A percentile compares a stretch with the other conserved stretches of the same genome.
phyloP scores from a whole-genome alignment of 2,888 invertebrate species.

The Nowickia ferox region DNA sequence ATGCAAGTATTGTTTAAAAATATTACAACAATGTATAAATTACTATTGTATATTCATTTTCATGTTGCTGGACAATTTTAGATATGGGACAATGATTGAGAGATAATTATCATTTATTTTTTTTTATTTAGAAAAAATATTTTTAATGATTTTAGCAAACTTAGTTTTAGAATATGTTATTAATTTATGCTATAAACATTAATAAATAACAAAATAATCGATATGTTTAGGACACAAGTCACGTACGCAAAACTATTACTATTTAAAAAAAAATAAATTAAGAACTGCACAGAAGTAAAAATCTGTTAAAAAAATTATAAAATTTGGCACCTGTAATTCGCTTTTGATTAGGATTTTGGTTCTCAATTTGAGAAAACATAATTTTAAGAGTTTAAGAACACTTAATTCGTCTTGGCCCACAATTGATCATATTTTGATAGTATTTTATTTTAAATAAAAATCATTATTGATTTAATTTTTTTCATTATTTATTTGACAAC shows the following conservation, averaged over 20 bases:
- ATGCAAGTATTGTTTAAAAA: slow-evolving; percentile 3
- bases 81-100: slow-evolving; percentile 58
- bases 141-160: slow-evolving; percentile 59
- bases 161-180: slow-evolving; percentile 1
- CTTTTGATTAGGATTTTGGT: no score
- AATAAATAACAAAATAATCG: slow-evolving; percentile 6
- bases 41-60: slow-evolving; percentile 6
- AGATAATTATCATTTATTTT: slow-evolving; percentile 25
- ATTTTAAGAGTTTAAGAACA: no score
- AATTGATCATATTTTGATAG: no score
- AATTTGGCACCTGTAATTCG: no score
- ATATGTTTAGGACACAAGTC: slow-evolving; percentile 53
- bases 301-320: background rate
- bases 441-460: no score
- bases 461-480: no score
- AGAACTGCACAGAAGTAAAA: background rate
- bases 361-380: no score
- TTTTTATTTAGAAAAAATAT: slow-evolving; percentile 33
- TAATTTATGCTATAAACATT: slow-evolving; percentile 38
- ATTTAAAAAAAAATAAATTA: background rate
- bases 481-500: no score
- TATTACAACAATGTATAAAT: background rate
- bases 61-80: slow-evolving; percentile 14
- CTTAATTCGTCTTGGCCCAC: no score
- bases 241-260: slow-evolving; percentile 53